phyloP scores from a whole-genome alignment of 1,140 invertebrate genomes.

The Adoxophyes honmai region DNA sequence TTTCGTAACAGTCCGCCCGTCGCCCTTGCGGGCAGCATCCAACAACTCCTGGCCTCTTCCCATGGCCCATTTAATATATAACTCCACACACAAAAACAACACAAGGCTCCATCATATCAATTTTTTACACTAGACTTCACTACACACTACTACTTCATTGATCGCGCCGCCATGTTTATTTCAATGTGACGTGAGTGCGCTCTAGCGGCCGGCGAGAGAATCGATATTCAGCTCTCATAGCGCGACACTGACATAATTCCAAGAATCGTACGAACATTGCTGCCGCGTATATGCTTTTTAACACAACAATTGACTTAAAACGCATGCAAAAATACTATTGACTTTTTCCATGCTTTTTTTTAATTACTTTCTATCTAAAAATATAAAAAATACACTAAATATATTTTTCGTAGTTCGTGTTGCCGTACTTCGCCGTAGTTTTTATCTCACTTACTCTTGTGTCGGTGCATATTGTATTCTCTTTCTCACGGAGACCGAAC shows the following conservation, averaged over 20 bases:
- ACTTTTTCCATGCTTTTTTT: background rate
- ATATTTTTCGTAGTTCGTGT: background rate
- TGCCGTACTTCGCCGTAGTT: background rate
- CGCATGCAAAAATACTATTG: background rate
- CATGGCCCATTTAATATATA: conserved; percentile 85
- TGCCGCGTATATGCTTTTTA: background rate
- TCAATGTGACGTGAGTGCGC: conserved; percentile 70
- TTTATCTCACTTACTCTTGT: conserved; percentile 3
- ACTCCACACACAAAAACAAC: conserved; percentile 65
- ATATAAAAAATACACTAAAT: background rate
- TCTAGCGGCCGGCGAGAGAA: conserved; percentile 65
- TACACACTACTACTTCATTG: conserved; percentile 85
- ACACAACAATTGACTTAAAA: background rate
- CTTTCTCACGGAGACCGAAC: background rate
- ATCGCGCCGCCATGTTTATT: conserved; percentile 85
- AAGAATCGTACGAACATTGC: background rate
- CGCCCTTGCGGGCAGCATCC: conserved; percentile 95
- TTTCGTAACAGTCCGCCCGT: conserved; percentile 92
- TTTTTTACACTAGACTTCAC: conserved; percentile 80
- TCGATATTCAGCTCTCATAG: conserved; percentile 39
- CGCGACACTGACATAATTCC: background rate
- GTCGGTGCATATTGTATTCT: background rate
- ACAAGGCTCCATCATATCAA: conserved; percentile 70
- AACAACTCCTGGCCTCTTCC: conserved; percentile 97
- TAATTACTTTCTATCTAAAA: no score